Evolutionary conservation across 2,888 invertebrate species (phyloP), one percentile per base, ranked within the genome.

Genomic region (Apodemia zela): DNA sequence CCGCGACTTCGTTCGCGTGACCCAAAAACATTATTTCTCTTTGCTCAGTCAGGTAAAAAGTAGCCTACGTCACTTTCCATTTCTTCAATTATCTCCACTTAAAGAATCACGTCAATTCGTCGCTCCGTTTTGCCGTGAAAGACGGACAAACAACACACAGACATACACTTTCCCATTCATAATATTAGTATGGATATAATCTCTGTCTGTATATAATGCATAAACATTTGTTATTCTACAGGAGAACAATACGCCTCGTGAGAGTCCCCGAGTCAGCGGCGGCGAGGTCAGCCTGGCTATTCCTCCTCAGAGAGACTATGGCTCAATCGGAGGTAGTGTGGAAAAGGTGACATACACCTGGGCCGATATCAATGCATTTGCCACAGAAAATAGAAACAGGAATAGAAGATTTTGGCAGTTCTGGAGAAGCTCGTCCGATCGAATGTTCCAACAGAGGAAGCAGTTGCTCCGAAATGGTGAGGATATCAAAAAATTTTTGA

Each of bases 301-400:
- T 58, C 82, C 84, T 2, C 54, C 77, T 0, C 71, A 71, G 21
- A 80, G 83, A 17, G 87, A 81, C 74, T 91, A 91, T 73, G 90
- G 90, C 0, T 77, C 89, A 42, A 87, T 90, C 62, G 85, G 87
- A 25, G 54, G 54, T 0, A 85, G 82, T 2, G 71, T 77, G 3
- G 90, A 91, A 72, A 89, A 89, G 70, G 93, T 96, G 66, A 94
- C 95, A 0, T 97, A 96, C 84, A 94, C 95, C 5, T 97, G 97
- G 97, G 94, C 94, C 60, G 95, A 95, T 68, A 88, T 97, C 69
- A 96, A 96, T 80, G 96, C 96, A 0, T 96, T 95, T 74, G 93
- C 94, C 11, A 93, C 93, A 13, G 93, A 93, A 65, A 93, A 93
- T 68, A 85, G 89, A 63, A 80, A 76, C 71, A 88, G 85, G 72